These are phyloP conservation scores for Cerceris rybyensis DNA, from an alignment of 2,888 invertebrate genomes.

Conservation along the genomic window DNA sequence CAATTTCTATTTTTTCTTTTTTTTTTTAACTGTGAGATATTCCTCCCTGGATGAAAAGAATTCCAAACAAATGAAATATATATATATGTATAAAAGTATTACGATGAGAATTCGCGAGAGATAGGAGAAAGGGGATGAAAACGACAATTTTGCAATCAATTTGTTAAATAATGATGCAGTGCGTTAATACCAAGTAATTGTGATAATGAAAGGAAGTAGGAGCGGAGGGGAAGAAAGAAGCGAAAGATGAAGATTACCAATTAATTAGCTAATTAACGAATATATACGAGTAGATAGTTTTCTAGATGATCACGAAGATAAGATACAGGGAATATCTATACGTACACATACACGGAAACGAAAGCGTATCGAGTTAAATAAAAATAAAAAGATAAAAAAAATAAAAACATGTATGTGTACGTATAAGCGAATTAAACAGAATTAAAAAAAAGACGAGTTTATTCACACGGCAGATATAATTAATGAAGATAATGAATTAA, in stretches of 20 bases:
- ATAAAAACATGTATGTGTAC: neutral
- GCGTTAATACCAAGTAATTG: constrained; percentile 75
- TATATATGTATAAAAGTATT: too few species aligned
- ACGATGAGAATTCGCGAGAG: too few species aligned
- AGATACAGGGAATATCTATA: constrained; percentile 56
- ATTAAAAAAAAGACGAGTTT: neutral
- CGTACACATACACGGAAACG: constrained; percentile 18
- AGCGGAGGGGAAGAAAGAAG: constrained; percentile 44
- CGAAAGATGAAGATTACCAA: constrained; percentile 42
- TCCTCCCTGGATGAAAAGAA: too few species aligned
- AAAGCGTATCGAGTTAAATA: constrained; percentile 29
- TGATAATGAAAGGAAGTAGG: constrained; percentile 71
- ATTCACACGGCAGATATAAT: neutral
- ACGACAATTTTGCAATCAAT: constrained; percentile 26
- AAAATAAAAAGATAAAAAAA: constrained; percentile 36
- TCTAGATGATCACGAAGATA: constrained; percentile 53
- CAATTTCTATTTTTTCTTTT: too few species aligned
- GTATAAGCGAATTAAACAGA: neutral
- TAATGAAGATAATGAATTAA: constrained; percentile 34
- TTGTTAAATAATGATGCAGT: constrained; percentile 41
- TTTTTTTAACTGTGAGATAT: too few species aligned
- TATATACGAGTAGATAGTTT: constrained; percentile 51
- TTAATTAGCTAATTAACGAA: constrained; percentile 47
- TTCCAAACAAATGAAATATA: too few species aligned
- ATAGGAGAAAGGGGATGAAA: neutral